A percentile compares a stretch with the other conserved stretches of the same genome.
These are phyloP conservation scores for Coregonus sp. DNA, from an alignment of 2,797 vertebrate genomes.

Conservation along the genomic window DNA sequence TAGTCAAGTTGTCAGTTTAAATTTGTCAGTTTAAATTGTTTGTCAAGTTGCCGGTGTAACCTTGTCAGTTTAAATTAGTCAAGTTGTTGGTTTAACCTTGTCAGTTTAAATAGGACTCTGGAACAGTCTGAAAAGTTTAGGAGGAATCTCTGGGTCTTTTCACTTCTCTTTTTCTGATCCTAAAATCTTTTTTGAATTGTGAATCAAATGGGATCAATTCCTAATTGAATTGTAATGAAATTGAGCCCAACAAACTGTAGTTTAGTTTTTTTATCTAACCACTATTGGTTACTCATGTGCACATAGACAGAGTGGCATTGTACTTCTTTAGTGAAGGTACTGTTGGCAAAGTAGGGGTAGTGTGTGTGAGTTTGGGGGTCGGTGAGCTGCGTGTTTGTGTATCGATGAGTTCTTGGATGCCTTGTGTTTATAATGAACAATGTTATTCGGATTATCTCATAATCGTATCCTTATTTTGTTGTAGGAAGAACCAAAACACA, in stretches of 20 bases:
- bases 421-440: neutral
- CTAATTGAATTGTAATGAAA: neutral
- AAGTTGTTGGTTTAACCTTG: neutral
- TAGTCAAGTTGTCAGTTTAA: neutral
- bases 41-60: neutral
- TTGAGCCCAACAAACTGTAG: neutral
- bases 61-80: neutral
- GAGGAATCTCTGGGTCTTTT: neutral
- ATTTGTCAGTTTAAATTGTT: neutral
- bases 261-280: neutral
- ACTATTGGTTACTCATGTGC: neutral
- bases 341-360: neutral
- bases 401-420: neutral
- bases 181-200: neutral
- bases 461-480: neutral
- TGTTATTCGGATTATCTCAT: neutral
- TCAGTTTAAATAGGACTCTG: too few species aligned
- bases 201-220: neutral
- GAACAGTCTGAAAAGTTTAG: too few species aligned
- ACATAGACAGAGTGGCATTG: neutral
- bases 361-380: slow-evolving; percentile 5
- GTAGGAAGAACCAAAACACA: neutral
- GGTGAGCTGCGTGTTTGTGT: slow-evolving; percentile 14
- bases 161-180: neutral
- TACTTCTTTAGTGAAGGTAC: neutral